Evolutionary conservation across 2,888 invertebrate species (phyloP).

Genomic region (Balanococcus diminutus): DNA sequence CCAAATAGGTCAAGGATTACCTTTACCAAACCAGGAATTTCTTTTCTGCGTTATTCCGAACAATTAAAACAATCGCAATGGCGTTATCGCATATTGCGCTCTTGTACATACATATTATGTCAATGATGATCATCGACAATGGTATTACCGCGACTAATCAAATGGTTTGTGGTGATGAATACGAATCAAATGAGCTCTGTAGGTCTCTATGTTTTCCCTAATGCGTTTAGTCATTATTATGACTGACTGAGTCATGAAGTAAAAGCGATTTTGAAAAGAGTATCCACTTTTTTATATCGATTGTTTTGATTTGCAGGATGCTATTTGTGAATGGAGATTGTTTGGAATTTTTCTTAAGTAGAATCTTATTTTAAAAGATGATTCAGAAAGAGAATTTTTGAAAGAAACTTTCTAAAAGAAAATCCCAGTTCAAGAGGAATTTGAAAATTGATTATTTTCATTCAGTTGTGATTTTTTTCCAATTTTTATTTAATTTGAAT

Average conservation of each 20-base stretch:
- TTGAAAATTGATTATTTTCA: too few species aligned
- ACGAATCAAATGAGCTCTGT: background rate
- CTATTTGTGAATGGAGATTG: too few species aligned
- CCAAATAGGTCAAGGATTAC: slow-evolving; percentile 32
- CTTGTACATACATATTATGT: slow-evolving; percentile 1
- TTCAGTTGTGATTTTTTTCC: too few species aligned
- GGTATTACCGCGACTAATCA: background rate
- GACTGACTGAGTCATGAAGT: background rate
- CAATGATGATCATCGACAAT: slow-evolving; percentile 14
- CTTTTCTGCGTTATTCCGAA: background rate
- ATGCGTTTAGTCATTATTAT: background rate
- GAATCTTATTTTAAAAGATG: too few species aligned
- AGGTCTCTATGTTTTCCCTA: background rate
- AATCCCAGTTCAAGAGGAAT: too few species aligned
- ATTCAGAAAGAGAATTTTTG: too few species aligned
- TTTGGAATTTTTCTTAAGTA: too few species aligned
- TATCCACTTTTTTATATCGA: too few species aligned
- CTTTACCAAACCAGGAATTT: slow-evolving; percentile 35
- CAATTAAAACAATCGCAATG: slow-evolving; percentile 25
- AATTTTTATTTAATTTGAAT: too few species aligned
- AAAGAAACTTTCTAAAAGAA: too few species aligned
- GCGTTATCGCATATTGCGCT: background rate
- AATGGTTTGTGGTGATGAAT: background rate
- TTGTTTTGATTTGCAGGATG: too few species aligned
- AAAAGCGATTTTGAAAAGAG: background rate